Conservation (phyloP, 1,140 invertebrate species). For the Elysia chlorotica region DNA sequence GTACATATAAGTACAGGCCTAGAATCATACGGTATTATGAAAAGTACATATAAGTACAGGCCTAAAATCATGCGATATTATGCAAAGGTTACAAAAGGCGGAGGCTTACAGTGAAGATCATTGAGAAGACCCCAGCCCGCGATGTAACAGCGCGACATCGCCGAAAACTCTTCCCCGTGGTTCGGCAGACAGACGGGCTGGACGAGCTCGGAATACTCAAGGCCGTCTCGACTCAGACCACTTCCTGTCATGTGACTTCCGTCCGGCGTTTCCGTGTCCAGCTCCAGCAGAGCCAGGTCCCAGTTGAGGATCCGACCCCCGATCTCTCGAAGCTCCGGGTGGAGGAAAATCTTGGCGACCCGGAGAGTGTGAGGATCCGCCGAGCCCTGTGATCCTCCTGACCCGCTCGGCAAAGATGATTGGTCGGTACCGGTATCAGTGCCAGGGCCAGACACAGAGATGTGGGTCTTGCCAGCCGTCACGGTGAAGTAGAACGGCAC, state of each 20-base stretch:
- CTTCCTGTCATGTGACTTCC: too few species aligned
- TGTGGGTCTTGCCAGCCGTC: neutral
- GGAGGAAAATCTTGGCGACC: neutral
- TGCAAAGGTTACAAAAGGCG: neutral
- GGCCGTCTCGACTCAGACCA: too few species aligned
- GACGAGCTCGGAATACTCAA: constrained; percentile 69
- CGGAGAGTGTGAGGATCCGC: neutral
- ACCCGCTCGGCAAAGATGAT: neutral
- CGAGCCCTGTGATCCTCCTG: neutral
- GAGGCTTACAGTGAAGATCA: constrained; percentile 19
- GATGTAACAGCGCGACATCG: constrained; percentile 70
- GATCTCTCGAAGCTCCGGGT: neutral
- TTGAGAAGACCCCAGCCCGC: constrained; percentile 77
- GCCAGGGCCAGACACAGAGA: too few species aligned
- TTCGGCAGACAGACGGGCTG: constrained; percentile 73
- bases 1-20: neutral
- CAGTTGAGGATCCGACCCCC: constrained; percentile 72
- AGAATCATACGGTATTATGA: neutral
- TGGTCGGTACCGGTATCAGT: too few species aligned
- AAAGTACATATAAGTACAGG: neutral
- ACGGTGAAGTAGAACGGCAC: constrained; percentile 7
- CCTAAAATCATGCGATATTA: neutral
- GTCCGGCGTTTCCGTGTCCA: constrained; percentile 73
- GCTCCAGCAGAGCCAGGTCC: constrained; percentile 79
- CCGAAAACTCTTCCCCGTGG: constrained; percentile 35